These are phyloP conservation scores for Hydra vulgaris DNA, from an alignment of 30 jellyfish, hydroid and myxozoan genomes.

Conservation along the genomic window DNA sequence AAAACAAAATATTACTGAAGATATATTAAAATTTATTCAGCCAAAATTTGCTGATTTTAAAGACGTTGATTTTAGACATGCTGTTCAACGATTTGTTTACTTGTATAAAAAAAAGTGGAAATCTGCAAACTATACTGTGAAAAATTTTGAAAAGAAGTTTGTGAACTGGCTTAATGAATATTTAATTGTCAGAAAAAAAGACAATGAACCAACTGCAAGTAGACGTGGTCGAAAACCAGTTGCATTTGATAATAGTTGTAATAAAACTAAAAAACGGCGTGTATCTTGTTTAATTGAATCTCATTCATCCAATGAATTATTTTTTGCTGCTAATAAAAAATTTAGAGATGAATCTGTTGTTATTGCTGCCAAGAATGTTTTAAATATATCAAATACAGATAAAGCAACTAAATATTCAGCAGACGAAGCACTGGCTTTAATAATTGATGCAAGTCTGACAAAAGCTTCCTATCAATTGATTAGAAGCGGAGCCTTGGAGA, in stretches of 20 bases:
- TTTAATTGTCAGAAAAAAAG: not conserved
- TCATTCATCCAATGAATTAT: not conserved
- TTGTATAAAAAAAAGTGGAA: not conserved
- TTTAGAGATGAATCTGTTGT: not conserved
- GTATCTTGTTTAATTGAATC: not conserved
- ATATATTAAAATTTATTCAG: not conserved
- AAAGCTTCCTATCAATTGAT: not conserved
- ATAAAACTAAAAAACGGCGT: not conserved
- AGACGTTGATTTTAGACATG: not conserved
- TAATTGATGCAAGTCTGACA: not conserved
- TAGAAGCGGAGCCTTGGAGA: not conserved
- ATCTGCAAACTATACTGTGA: not conserved
- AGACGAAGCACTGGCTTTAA: not conserved
- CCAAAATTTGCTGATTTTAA: not conserved
- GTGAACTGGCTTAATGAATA: not conserved
- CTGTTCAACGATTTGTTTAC: not conserved
- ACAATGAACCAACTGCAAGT: not conserved
- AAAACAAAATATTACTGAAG: not conserved
- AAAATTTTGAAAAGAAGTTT: not conserved
- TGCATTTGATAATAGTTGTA: not conserved
- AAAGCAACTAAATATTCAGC: not conserved
- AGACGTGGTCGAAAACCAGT: not conserved
- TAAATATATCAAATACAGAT: not conserved
- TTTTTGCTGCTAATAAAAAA: not conserved
- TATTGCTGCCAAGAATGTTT: not conserved